Conservation (phyloP, 2,888 invertebrate species). For the Phyto melanocephala region DNA sequence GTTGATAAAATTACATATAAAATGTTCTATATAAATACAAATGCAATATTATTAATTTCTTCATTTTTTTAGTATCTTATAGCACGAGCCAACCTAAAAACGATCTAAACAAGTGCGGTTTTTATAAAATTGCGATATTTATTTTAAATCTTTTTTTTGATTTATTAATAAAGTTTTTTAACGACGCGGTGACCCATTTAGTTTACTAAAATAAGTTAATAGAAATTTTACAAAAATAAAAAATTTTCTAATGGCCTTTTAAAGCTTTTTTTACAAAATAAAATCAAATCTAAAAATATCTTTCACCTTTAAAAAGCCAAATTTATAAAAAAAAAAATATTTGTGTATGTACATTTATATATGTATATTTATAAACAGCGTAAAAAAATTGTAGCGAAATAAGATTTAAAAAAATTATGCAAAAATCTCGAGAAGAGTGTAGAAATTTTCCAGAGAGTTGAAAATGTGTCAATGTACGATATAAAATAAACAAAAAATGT, state of each 20-base stretch:
- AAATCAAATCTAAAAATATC: conserved; percentile 30
- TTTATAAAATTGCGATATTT: neutral
- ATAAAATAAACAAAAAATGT: conserved; percentile 6
- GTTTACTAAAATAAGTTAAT: neutral
- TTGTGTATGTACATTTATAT: no score
- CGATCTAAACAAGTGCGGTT: conserved; percentile 23
- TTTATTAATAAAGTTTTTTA: neutral
- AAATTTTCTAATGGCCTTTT: neutral
- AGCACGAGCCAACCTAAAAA: neutral
- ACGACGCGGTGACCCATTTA: neutral
- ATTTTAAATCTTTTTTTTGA: neutral
- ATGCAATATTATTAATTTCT: conserved; percentile 23
- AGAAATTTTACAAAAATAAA: neutral
- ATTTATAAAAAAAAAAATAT: neutral
- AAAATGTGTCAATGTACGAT: conserved; percentile 33
- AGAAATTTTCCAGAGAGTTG: conserved; percentile 38
- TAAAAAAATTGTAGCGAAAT: neutral
- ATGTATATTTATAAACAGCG: neutral
- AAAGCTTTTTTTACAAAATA: neutral
- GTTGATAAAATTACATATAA: conserved; percentile 13
- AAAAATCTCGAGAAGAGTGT: conserved; percentile 16
- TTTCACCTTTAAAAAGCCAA: neutral
- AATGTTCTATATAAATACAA: neutral
- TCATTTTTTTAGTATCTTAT: neutral
- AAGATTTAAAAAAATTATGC: conserved; percentile 11